These are phyloP conservation scores for Aporophyla lueneburgensis DNA, from an alignment of 2,888 invertebrate species.

Conservation along the genomic window DNA sequence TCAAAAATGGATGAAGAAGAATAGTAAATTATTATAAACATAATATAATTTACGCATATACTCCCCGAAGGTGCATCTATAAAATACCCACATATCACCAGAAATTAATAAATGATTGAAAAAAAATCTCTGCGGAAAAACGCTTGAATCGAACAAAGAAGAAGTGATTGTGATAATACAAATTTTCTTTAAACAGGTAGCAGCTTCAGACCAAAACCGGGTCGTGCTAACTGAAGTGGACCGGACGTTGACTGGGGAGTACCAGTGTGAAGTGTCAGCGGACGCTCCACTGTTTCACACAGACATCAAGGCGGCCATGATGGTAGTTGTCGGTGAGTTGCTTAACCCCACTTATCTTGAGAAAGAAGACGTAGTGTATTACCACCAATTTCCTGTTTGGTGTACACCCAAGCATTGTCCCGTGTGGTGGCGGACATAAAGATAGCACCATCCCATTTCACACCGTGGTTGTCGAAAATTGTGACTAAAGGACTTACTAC, in stretches of 20 bases:
- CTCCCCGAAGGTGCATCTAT: too few relatives aligned
- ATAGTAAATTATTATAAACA: too few relatives aligned
- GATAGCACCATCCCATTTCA: too few relatives aligned
- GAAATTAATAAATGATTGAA: too few relatives aligned
- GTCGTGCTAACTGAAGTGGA: slow-evolving; percentile 93
- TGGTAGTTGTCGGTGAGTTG: slow-evolving; percentile 92
- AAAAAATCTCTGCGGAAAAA: neutral
- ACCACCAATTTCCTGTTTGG: too few relatives aligned
- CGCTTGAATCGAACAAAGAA: neutral
- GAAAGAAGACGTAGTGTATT: neutral
- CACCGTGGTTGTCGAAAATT: too few relatives aligned
- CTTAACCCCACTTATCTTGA: neutral
- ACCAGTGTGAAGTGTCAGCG: slow-evolving; percentile 94
- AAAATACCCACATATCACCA: too few relatives aligned
- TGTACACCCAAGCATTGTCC: too few relatives aligned
- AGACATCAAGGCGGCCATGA: slow-evolving; percentile 91
- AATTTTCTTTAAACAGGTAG: slow-evolving; percentile 86
- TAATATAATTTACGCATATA: too few relatives aligned
- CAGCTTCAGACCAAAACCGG: slow-evolving; percentile 92
- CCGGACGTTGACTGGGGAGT: slow-evolving; percentile 92
- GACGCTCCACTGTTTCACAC: slow-evolving; percentile 94
- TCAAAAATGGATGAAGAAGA: too few relatives aligned
- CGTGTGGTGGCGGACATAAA: too few relatives aligned
- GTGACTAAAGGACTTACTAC: too few relatives aligned
- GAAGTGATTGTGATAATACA: neutral